These are phyloP conservation scores for Parnassius glacialis DNA, from an alignment of 2,888 invertebrate species.

Conservation along the genomic window DNA sequence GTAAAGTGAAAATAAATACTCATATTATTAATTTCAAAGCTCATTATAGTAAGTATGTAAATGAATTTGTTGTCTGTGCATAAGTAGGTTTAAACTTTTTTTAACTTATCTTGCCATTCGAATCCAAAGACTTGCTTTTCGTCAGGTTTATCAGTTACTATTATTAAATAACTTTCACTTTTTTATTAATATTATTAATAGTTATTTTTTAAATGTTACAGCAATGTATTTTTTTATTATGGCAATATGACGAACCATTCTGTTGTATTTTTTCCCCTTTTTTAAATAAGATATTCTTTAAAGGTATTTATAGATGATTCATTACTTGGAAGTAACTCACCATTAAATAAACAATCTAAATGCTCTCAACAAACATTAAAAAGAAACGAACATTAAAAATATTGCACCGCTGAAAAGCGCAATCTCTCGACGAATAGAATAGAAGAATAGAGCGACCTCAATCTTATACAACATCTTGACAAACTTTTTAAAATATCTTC, in stretches of 20 bases:
- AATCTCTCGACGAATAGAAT: neutral
- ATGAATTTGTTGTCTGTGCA: constrained; percentile 12
- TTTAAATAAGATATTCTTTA: too few relatives aligned
- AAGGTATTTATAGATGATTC: neutral
- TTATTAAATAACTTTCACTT: neutral
- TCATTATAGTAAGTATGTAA: neutral
- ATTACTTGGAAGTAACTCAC: neutral
- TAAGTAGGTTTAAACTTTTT: constrained; percentile 6
- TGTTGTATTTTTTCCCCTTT: too few relatives aligned
- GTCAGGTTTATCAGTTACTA: neutral
- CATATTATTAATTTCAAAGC: constrained; percentile 13
- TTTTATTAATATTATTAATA: neutral
- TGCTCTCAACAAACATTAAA: neutral
- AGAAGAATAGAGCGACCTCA: neutral
- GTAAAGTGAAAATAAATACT: constrained; percentile 16
- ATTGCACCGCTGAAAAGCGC: neutral
- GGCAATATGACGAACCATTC: neutral
- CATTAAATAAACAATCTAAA: neutral
- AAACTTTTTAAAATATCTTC: constrained; percentile 1
- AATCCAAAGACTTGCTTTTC: constrained; percentile 11
- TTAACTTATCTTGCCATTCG: constrained; percentile 14
- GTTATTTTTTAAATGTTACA: neutral
- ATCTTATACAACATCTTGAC: neutral
- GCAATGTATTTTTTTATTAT: neutral
- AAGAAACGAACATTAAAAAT: neutral